Evolutionary conservation across 2,888 invertebrate genomes (phyloP).

Genomic region (Enoplolaimus lenunculus): DNA sequence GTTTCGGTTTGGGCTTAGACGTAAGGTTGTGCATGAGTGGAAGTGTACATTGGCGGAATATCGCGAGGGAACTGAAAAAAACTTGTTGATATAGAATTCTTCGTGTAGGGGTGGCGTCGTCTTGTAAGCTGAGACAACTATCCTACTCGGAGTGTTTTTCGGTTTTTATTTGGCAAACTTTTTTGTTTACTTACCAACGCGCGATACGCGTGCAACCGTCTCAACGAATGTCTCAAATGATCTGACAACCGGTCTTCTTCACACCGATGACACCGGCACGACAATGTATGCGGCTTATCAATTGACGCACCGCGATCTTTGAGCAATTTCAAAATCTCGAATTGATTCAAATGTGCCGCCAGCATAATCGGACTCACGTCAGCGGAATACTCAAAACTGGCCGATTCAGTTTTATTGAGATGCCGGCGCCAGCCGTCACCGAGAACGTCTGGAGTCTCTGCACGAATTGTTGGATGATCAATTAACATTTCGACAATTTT

Average conservation of each 20-base stretch:
- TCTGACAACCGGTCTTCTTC: constrained; percentile 43
- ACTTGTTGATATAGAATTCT: too few relatives aligned
- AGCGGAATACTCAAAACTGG: constrained; percentile 47
- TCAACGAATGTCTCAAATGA: constrained; percentile 47
- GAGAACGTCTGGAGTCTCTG: constrained; percentile 44
- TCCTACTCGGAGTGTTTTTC: too few relatives aligned
- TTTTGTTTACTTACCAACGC: constrained; percentile 40
- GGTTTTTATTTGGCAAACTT: too few relatives aligned
- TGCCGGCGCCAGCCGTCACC: constrained; percentile 47
- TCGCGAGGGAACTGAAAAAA: too few relatives aligned
- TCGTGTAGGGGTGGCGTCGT: too few relatives aligned
- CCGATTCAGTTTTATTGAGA: constrained; percentile 41
- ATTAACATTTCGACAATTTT: constrained; percentile 49
- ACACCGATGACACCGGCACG: constrained; percentile 45
- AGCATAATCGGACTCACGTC: constrained; percentile 46
- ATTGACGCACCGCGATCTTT: constrained; percentile 44
- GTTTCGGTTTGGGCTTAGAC: too few relatives aligned
- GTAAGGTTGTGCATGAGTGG: too few relatives aligned
- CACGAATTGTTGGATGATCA: constrained; percentile 45
- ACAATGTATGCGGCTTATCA: constrained; percentile 44
- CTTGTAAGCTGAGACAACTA: too few relatives aligned
- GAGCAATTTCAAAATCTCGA: constrained; percentile 49
- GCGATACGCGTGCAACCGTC: constrained; percentile 47
- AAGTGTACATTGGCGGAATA: too few relatives aligned
- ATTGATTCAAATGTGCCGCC: constrained; percentile 49